These are phyloP conservation scores for Anastrepha ludens DNA, from an alignment of 1,140 invertebrate genomes.

Conservation along the genomic window DNA sequence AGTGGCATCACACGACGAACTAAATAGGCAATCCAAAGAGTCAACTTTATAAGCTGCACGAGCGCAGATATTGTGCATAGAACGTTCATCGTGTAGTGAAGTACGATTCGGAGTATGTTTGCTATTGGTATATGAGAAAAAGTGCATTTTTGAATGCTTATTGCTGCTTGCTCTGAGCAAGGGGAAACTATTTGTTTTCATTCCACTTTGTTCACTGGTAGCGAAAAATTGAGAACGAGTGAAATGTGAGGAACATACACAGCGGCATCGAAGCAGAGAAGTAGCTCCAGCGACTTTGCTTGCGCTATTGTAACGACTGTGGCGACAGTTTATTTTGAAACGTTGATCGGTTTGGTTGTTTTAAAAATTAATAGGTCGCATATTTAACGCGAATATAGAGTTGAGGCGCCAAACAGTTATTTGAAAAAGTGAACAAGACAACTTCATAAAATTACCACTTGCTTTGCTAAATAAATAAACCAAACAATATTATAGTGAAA, in stretches of 20 bases:
- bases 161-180: neutral
- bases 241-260: neutral
- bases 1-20: neutral
- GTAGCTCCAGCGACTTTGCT: too few relatives aligned
- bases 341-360: slow-evolving; percentile 54
- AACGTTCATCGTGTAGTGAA: neutral
- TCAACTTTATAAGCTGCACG: neutral
- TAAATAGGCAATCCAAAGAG: slow-evolving; percentile 15
- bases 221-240: too few relatives aligned
- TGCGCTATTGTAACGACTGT: too few relatives aligned
- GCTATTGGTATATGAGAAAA: neutral
- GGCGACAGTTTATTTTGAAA: slow-evolving; percentile 59
- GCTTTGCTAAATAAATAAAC: neutral
- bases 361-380: neutral
- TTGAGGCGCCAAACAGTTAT: slow-evolving; percentile 37
- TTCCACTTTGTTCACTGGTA: neutral
- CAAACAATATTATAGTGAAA: slow-evolving; percentile 14
- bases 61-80: neutral
- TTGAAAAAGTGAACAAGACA: neutral
- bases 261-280: too few relatives aligned
- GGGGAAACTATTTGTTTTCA: neutral
- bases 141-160: neutral
- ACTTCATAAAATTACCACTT: neutral
- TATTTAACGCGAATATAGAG: neutral
- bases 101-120: neutral